Percentiles rank a stretch among this genome's conserved stretches.
These are phyloP conservation scores for Halcyon smyrnensis DNA, from an alignment of 2,797 vertebrate species.

Conservation along the genomic window DNA sequence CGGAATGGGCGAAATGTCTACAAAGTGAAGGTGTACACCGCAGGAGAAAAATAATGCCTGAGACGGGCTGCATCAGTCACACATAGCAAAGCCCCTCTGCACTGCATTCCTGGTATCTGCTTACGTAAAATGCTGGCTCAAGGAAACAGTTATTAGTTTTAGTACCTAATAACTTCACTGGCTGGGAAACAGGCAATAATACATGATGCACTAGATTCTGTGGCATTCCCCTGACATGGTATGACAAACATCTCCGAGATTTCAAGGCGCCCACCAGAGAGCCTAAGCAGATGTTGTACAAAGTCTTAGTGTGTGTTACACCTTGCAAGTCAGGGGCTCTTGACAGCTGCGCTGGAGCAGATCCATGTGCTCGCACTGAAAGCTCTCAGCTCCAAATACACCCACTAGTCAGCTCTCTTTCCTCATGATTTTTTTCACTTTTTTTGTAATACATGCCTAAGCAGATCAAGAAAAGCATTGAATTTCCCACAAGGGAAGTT, in stretches of 20 bases:
- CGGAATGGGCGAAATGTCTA: background rate
- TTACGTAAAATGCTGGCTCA: background rate
- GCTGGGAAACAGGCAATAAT: background rate
- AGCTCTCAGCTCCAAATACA: background rate
- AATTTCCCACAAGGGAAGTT: slow-evolving; percentile 30
- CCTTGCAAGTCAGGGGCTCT: background rate
- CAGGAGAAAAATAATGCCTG: background rate
- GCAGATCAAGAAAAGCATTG: background rate
- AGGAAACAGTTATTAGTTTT: background rate
- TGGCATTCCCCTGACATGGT: background rate
- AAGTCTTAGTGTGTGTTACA: background rate
- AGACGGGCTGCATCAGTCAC: background rate
- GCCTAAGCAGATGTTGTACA: background rate
- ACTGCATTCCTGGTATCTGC: background rate
- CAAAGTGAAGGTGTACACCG: background rate
- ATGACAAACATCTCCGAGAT: background rate
- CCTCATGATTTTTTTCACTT: background rate
- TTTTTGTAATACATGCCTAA: background rate
- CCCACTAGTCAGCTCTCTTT: background rate
- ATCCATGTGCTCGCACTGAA: background rate
- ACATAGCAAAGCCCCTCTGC: background rate
- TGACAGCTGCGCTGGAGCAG: slow-evolving; percentile 36
- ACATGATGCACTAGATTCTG: background rate
- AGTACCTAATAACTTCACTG: background rate
- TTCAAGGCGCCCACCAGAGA: background rate